Evolutionary conservation across 2,888 invertebrate genomes (phyloP), one percentile per base, ranked within the genome.

Genomic region (Resseliella maxima): DNA sequence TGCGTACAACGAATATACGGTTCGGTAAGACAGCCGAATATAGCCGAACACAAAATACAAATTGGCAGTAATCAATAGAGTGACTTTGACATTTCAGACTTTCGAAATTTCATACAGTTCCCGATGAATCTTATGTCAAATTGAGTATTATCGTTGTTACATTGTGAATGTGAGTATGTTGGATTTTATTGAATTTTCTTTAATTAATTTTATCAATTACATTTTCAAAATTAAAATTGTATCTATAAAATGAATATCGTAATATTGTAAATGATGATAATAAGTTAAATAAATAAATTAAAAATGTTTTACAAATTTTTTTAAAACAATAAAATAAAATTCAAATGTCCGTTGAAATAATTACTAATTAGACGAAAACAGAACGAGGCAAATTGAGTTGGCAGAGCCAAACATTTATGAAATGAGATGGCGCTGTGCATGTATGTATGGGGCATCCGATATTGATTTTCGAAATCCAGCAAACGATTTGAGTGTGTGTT

Each of bases 391-490:
- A 59, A 59, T 59, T 31, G 59, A 24, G 59, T 59, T 59, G 24
- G 24, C 59, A 59, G n/a, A 59, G 72, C 72, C 27, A 10, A n/a
- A 72, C n/a, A 35, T 72, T 1, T 27, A 31, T 5, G 31, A 31
- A 72, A 38, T n/a, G 21, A 83, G 83, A 83, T 83, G 83, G 83
- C 38, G 38, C 38, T 83, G n/a, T 8, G 3, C 27, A 35, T n/a
- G 6, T n/a, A n/a, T 12, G 35, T 15, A 35, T 54, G 3, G 54
- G n/a, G n/a, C n/a, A 18, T n/a, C 8, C 24, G n/a, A 38, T 83
- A 83, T 83, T 83, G 83, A 83, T 83, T 83, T 83, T 83, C 83
- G 83, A 83, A 83, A 83, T 83, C 83, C 83, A 83, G 83, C 38
- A 38, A 5, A 50, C 18, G 6, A 38, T 83, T 38, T 83, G 83